Conservation (phyloP, 2,113 vertebrate genomes). For the Desmodus rotundus region DNA sequence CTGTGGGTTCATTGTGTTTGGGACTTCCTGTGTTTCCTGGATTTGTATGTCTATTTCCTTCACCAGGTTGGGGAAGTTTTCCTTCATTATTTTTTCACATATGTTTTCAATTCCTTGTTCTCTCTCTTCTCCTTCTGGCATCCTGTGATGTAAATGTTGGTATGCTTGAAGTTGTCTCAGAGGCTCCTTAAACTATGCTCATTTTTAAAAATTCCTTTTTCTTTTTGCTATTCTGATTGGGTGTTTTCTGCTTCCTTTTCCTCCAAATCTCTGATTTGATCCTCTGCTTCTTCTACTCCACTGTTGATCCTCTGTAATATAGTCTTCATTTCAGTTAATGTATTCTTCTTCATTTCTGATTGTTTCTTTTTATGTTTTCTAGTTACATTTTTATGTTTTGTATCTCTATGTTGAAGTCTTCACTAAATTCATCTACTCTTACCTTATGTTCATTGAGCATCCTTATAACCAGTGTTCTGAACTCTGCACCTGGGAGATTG, state of each 20-base stretch:
- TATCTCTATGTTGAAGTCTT: not conserved
- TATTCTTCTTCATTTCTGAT: not conserved
- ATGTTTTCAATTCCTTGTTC: not conserved
- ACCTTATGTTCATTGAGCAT: not conserved
- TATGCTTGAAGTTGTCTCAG: not conserved
- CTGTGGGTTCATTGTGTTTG: not conserved
- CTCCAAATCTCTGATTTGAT: not conserved
- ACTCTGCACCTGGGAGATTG: not conserved
- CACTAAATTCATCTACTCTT: not conserved
- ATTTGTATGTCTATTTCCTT: not conserved
- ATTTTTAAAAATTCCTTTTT: not conserved
- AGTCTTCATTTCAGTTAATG: not conserved
- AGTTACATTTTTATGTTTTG: not conserved
- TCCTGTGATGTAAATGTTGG: not conserved
- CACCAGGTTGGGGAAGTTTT: not conserved
- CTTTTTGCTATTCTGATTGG: not conserved
- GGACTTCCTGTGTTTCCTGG: not conserved
- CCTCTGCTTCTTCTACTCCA: not conserved
- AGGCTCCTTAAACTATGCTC: not conserved
- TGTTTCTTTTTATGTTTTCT: not conserved
- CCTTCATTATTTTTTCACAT: not conserved
- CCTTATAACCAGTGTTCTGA: not conserved
- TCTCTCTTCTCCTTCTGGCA: not conserved
- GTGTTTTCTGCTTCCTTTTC: not conserved
- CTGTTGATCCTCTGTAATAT: not conserved